Percentiles rank a stretch among this genome's conserved stretches.
These are phyloP conservation scores for Paramormyrops hopkinsi DNA, from an alignment of 2,797 vertebrate species.

Conservation along the genomic window DNA sequence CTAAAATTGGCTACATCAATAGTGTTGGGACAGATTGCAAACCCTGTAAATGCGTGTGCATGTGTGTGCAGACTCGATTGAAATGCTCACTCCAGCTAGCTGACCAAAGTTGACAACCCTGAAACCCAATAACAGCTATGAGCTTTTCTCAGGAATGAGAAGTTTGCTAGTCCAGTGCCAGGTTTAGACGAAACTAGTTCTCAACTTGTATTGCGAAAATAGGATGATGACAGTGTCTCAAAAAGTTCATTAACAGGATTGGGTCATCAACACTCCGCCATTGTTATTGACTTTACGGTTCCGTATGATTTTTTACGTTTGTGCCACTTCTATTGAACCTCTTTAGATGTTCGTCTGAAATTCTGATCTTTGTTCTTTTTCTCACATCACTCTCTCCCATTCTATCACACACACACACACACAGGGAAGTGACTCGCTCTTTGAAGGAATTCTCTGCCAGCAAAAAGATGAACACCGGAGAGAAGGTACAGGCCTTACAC, in stretches of 20 bases:
- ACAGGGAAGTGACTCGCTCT: conserved; percentile 89
- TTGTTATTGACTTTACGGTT: background rate
- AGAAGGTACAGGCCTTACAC: conserved; percentile 71
- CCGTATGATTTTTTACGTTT: background rate
- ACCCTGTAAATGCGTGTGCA: background rate
- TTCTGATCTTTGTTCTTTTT: background rate
- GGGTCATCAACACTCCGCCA: background rate
- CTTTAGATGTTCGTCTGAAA: background rate
- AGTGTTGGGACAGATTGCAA: background rate
- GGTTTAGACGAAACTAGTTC: background rate
- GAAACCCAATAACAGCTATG: background rate
- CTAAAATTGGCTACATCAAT: background rate
- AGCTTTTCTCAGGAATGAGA: background rate
- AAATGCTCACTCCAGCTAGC: background rate
- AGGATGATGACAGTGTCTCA: background rate
- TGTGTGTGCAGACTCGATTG: background rate
- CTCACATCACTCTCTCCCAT: background rate
- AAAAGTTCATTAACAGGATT: background rate
- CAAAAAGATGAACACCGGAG: conserved; percentile 97
- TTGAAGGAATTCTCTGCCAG: conserved; percentile 96
- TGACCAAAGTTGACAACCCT: background rate
- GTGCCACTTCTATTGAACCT: background rate
- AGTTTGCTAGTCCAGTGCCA: background rate
- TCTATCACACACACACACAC: background rate
- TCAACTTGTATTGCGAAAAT: background rate